Evolutionary conservation across 2,797 vertebrate genomes (phyloP), one percentile per base, ranked within the genome.

Genomic region (Gila robusta): DNA sequence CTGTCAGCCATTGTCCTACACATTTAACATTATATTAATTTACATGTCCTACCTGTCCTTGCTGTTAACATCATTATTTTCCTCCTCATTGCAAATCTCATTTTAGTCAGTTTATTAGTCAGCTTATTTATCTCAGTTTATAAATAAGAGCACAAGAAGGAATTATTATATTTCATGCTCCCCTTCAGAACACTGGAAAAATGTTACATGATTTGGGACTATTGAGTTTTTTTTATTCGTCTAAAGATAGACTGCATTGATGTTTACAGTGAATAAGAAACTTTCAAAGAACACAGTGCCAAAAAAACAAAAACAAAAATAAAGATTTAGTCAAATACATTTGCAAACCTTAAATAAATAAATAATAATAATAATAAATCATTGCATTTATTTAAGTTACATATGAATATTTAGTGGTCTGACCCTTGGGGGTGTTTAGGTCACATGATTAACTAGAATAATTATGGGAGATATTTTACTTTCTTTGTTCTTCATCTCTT

Each of bases 21-120:
- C 81, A 49, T 83, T 73, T 66, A 54, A 72, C 52, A 79, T 86
- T 87, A 37, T n/a, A 54, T 74, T 82, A 62, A 86, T 87, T 66
- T 82, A 71, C 62, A 41, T 41, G 82, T 56, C 52, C 66, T 87
- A 64, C 79, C 59, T 41, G 73, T 59, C 70, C 66, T 81, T 73
- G 74, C 52, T 76, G 79, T 82, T 71, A 81, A 56, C 70, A 0
- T 67, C 52, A 9, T 37, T 73, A 37, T 66, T 12, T n/a, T 62
- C 23, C n/a, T 72, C 81, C 49, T 76, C 28, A 54, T 76, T 67
- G 72, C 26, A 8, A 76, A 66, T 66, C 21, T 66, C 32, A 52
- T 35, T 49, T 39, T 21, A 64, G 17, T n/a, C n/a, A n/a, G n/a
- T n/a, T n/a, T n/a, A n/a, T n/a, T n/a, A n/a, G n/a, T n/a, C n/a